phyloP scores from a whole-genome alignment of 2,113 vertebrate genomes.

The Corvus moneduloides region DNA sequence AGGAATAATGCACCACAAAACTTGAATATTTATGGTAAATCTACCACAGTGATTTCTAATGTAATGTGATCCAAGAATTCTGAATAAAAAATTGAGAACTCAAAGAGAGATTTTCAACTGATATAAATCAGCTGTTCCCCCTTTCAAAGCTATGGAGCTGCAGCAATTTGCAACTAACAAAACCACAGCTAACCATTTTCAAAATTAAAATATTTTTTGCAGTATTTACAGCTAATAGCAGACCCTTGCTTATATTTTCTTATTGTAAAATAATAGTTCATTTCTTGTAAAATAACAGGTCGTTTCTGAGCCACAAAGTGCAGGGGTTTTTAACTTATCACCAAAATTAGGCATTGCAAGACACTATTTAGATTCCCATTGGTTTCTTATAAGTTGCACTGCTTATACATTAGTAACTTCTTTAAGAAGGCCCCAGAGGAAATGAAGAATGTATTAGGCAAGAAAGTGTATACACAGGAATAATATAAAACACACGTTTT shows the following conservation, averaged over 20 bases:
- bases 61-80: background rate
- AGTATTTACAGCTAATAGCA: background rate
- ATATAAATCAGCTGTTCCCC: background rate
- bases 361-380: background rate
- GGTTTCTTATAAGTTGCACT: constrained; percentile 29
- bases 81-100: background rate
- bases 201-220: background rate
- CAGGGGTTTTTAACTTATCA: background rate
- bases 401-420: background rate
- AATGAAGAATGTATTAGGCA: background rate
- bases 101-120: background rate
- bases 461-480: background rate
- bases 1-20: background rate
- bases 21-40: constrained; percentile 19
- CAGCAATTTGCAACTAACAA: background rate
- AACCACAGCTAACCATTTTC: background rate
- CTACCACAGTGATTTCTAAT: background rate
- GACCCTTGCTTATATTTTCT: constrained; percentile 10
- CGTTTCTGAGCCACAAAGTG: constrained; percentile 10
- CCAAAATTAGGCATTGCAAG: constrained; percentile 26
- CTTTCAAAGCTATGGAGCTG: background rate
- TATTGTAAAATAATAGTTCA: constrained; percentile 22
- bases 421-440: background rate
- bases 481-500: background rate
- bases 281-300: constrained; percentile 49